A percentile compares a stretch with the other conserved stretches of the same genome.
Evolutionary conservation across 2,888 invertebrate species (phyloP).

Genomic region (Pheosia gnoma): DNA sequence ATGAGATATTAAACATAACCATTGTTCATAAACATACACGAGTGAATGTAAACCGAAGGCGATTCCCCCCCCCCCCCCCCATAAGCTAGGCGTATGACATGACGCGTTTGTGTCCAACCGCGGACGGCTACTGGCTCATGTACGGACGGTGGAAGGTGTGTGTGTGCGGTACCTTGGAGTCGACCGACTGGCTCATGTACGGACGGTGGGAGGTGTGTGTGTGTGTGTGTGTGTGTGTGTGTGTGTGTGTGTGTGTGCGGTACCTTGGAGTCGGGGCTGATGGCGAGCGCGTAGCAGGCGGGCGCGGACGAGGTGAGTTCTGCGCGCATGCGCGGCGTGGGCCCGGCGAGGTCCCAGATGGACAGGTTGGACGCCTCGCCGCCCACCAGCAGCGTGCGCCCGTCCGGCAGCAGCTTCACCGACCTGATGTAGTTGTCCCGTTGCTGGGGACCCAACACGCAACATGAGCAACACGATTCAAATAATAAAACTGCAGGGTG

Average conservation of each 20-base stretch:
- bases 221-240: no score
- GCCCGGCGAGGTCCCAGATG: conserved; percentile 95
- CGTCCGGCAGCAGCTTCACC: conserved; percentile 97
- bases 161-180: conserved; percentile 69
- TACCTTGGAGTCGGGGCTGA: conserved; percentile 97
- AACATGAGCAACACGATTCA: conserved; percentile 52
- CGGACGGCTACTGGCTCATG: no score
- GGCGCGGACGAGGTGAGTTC: conserved; percentile 96
- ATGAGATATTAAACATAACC: no score
- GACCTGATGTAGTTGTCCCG: conserved; percentile 96
- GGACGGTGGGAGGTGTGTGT: conserved; percentile 92
- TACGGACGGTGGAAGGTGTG: no score
- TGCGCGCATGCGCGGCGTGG: conserved; percentile 96
- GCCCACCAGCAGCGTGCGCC: conserved; percentile 96
- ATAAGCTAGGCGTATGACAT: no score
- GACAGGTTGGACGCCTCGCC: conserved; percentile 98
- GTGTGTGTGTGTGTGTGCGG: conserved; percentile 86
- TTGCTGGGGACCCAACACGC: conserved; percentile 91
- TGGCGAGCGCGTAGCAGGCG: conserved; percentile 98
- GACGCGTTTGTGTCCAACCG: no score
- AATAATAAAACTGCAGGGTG: not conserved
- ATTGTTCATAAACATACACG: no score
- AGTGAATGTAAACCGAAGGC: no score
- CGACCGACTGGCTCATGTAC: conserved; percentile 94
- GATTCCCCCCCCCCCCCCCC: no score